Evolutionary conservation across 92 coral and sea anemone genomes (phyloP).

Genomic region (Actinernus sp.): DNA sequence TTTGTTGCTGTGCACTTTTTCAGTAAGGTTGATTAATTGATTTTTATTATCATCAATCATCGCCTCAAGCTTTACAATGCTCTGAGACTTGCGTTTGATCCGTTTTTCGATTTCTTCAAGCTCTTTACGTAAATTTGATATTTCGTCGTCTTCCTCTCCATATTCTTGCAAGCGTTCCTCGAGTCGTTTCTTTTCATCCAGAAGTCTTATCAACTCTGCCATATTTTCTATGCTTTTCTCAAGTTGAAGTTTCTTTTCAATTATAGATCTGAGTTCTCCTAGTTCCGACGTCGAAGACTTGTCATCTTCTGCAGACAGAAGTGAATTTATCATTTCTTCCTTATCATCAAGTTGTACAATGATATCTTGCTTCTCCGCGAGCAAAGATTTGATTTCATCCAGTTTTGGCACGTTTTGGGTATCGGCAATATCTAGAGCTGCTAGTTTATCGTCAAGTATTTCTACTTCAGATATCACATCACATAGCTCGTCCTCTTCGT

Average conservation of each 20-base stretch:
- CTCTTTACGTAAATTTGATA: background rate
- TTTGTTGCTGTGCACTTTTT: background rate
- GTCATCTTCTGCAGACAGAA: background rate
- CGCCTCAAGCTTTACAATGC: constrained; percentile 15
- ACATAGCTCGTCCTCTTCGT: constrained; percentile 31
- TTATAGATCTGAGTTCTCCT: background rate
- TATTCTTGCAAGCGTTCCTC: background rate
- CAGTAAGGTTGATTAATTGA: background rate
- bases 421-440: background rate
- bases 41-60: constrained; percentile 12
- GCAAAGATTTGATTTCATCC: background rate
- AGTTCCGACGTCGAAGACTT: background rate
- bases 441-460: background rate
- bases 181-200: constrained; percentile 3
- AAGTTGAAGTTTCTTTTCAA: background rate
- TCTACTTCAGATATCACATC: background rate
- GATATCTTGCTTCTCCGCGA: background rate
- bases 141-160: background rate
- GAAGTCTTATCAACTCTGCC: background rate
- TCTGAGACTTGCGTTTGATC: constrained; percentile 11
- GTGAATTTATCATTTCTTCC: constrained; percentile 1
- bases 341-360: background rate
- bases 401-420: background rate
- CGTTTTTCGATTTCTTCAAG: constrained; percentile 6
- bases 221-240: background rate